Evolutionary conservation across 2,797 vertebrate species (phyloP).

Genomic region (Neosilurus mollespiculum): DNA sequence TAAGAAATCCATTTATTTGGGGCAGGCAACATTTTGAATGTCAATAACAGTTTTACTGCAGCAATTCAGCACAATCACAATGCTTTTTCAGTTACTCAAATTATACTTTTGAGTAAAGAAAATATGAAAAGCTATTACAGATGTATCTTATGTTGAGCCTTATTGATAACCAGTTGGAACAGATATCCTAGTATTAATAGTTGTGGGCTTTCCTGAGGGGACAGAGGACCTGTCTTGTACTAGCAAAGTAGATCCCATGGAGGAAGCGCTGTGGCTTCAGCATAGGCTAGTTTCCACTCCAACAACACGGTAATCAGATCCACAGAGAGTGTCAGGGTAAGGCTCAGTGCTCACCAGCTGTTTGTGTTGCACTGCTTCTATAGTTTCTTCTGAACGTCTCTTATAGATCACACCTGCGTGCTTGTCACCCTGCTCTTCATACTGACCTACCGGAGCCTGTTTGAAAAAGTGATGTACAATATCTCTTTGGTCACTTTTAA

Average conservation of each 20-base stretch:
- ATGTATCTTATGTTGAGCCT: neutral
- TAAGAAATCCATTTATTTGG: slow-evolving; percentile 7
- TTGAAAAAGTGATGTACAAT: neutral
- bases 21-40: neutral
- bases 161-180: neutral
- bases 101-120: neutral
- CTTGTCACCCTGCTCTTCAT: neutral
- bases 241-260: slow-evolving; percentile 59
- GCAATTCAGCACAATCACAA: neutral
- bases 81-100: neutral
- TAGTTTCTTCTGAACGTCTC: slow-evolving; percentile 29
- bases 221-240: slow-evolving; percentile 39
- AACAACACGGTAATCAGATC: slow-evolving; percentile 69
- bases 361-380: slow-evolving; percentile 48
- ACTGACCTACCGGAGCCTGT: neutral
- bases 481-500: neutral
- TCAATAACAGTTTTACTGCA: neutral
- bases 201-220: slow-evolving; percentile 23
- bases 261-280: slow-evolving; percentile 58
- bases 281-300: slow-evolving; percentile 66
- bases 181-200: slow-evolving; percentile 20
- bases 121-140: neutral
- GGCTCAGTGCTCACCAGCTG: slow-evolving; percentile 60
- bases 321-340: slow-evolving; percentile 60
- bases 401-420: neutral